Base-by-base conservation (phyloP, 2,113 vertebrate genomes). In the Grallaria varia region DNA sequence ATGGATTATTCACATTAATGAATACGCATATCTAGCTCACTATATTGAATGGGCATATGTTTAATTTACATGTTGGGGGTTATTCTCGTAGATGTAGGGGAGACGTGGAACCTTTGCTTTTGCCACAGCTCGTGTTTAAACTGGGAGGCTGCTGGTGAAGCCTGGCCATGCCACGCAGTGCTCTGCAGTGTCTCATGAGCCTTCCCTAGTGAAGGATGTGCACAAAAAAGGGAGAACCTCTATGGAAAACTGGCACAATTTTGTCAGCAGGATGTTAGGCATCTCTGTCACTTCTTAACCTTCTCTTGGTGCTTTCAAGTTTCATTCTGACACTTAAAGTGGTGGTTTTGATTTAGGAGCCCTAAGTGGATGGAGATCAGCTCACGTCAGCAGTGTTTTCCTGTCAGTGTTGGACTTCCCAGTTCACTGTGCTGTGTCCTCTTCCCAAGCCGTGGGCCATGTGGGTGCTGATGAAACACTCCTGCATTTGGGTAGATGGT, bases 1-100 rank as follows among this genome's bases (percentile, higher is more conserved):
- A 63, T 92, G 50, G 84, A 81, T 93, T 83, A 92, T 90, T 94
- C 81, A 86, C 90, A n/a, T 59, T 81, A 69, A 79, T 75, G 74
- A 75, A 60, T 49, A 27, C 79, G 40, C 22, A 4, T 23, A 18
- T 23, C 39, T 25, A 56, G 47, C 68, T 87, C 42, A 19, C 56
- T 42, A 27, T 75, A 42, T 45, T 66, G 72, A 52, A 84, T n/a
- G 58, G 67, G 59, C 35, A 18, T 64, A 39, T 59, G 49, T 47
- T 93, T 71, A 35, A 74, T 63, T 91, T 63, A 15, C 56, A 22
- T 3, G 27, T 45, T 85, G 83, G 72, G 79, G 95, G 83, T 84
- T 59, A 14, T 73, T 73, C 88, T 60, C 1, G 0, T 59, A 45
- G 79, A 72, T 78, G 64, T 24, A 17, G 42, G 39, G 59, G 35